Evolutionary conservation across 2,888 invertebrate species (phyloP).

Genomic region (Ormia ochracea): DNA sequence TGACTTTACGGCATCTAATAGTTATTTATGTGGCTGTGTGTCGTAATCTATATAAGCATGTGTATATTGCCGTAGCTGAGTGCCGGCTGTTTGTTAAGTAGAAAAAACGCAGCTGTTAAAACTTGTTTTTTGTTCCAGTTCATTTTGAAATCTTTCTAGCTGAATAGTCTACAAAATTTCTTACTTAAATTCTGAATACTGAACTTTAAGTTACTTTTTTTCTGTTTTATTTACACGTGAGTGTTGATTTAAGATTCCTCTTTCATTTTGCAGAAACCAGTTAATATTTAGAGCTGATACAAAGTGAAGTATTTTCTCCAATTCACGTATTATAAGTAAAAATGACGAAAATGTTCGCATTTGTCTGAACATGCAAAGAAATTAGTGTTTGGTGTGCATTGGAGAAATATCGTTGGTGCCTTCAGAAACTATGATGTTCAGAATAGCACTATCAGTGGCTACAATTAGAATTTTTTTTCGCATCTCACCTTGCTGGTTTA

Average conservation of each 20-base stretch:
- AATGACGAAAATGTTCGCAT: too few relatives aligned
- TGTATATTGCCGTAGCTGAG: neutral
- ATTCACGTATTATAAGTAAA: too few relatives aligned
- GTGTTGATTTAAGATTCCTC: conserved; percentile 2
- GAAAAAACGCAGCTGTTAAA: conserved; percentile 17
- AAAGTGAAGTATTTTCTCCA: too few relatives aligned
- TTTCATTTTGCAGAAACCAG: neutral
- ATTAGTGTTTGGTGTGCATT: too few relatives aligned
- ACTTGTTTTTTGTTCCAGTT: conserved; percentile 10
- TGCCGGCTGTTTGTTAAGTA: neutral
- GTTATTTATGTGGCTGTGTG: neutral
- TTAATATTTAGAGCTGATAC: too few relatives aligned
- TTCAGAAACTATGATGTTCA: too few relatives aligned
- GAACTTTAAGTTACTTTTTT: neutral
- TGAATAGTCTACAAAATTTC: conserved; percentile 6
- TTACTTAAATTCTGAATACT: neutral
- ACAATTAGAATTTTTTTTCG: too few relatives aligned
- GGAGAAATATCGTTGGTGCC: too few relatives aligned
- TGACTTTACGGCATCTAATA: too few relatives aligned
- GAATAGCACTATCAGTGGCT: too few relatives aligned
- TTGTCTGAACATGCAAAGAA: too few relatives aligned
- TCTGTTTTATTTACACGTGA: neutral
- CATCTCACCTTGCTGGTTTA: too few relatives aligned
- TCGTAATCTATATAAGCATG: neutral
- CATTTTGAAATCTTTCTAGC: conserved; percentile 15